Percentiles rank a stretch among this genome's conserved stretches.
Conservation (phyloP, 2,113 vertebrate species). For the Mugil cephalus region DNA sequence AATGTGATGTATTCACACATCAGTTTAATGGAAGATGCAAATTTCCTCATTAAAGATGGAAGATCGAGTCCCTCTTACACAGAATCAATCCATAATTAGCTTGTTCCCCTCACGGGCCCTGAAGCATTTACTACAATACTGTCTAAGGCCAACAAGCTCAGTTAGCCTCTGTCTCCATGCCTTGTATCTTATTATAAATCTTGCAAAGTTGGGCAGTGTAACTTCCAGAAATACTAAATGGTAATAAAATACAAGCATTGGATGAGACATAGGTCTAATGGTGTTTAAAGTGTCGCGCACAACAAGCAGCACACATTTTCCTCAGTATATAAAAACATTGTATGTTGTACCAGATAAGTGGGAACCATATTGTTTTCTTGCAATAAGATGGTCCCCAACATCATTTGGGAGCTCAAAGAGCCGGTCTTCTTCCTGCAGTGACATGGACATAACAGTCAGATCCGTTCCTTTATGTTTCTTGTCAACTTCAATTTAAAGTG, state of each 20-base stretch:
- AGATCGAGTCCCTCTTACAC: slow-evolving; percentile 67
- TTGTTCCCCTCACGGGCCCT: slow-evolving; percentile 70
- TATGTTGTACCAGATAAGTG: too few species aligned
- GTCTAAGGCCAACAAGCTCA: slow-evolving; percentile 68
- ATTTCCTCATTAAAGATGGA: slow-evolving; percentile 84
- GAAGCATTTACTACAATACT: slow-evolving; percentile 68
- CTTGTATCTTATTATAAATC: slow-evolving; percentile 38
- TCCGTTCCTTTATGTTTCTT: too few species aligned
- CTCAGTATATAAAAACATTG: too few species aligned
- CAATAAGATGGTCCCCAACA: too few species aligned
- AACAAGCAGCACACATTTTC: too few species aligned
- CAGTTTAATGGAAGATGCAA: slow-evolving; percentile 87
- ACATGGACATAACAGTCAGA: too few species aligned
- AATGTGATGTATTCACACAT: slow-evolving; percentile 76
- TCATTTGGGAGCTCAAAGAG: too few species aligned
- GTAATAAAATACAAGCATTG: slow-evolving; percentile 36
- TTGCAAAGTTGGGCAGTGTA: slow-evolving; percentile 38
- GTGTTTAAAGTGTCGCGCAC: neutral
- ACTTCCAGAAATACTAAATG: slow-evolving; percentile 16
- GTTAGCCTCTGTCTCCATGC: slow-evolving; percentile 45
- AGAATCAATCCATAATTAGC: slow-evolving; percentile 75
- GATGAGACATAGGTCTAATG: slow-evolving; percentile 2
- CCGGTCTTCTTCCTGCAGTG: too few species aligned
- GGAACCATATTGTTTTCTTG: too few species aligned
- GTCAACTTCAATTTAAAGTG: too few species aligned